Evolutionary conservation across 2,113 vertebrate genomes (phyloP).

Genomic region (Ceyx melanurus): DNA sequence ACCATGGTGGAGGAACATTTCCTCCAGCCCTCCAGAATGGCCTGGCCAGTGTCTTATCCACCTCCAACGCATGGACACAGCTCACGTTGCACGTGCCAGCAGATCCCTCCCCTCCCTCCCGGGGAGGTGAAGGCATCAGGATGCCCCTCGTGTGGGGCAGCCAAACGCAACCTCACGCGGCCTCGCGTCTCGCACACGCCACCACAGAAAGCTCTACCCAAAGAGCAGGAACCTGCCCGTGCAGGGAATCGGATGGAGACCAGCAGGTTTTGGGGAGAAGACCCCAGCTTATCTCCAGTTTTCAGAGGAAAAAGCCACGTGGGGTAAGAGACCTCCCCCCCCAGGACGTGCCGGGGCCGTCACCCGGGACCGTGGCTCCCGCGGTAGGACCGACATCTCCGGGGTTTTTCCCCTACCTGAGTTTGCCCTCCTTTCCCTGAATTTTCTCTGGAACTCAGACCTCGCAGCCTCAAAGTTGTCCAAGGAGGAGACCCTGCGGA

Average conservation of each 20-base stretch:
- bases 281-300: neutral
- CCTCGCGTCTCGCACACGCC: neutral
- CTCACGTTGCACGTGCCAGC: neutral
- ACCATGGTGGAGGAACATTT: neutral
- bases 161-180: accelerated
- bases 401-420: constrained; percentile 76
- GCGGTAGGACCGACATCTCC: neutral
- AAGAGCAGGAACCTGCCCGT: neutral
- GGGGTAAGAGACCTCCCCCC: constrained; percentile 37
- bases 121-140: neutral
- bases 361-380: neutral
- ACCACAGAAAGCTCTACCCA: neutral
- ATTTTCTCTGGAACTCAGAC: constrained; percentile 78
- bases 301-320: neutral
- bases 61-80: neutral
- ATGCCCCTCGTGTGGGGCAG: neutral
- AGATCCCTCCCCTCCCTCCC: neutral
- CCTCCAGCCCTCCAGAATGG: neutral
- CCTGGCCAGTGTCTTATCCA: accelerated
- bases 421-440: constrained; percentile 74
- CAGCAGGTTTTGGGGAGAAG: neutral
- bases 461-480: constrained; percentile 84
- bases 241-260: neutral
- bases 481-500: constrained; percentile 86
- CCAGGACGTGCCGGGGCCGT: neutral